Evolutionary conservation across 2,888 invertebrate species (phyloP).

Genomic region (Scaptodrosophila latifasciaeformis): DNA sequence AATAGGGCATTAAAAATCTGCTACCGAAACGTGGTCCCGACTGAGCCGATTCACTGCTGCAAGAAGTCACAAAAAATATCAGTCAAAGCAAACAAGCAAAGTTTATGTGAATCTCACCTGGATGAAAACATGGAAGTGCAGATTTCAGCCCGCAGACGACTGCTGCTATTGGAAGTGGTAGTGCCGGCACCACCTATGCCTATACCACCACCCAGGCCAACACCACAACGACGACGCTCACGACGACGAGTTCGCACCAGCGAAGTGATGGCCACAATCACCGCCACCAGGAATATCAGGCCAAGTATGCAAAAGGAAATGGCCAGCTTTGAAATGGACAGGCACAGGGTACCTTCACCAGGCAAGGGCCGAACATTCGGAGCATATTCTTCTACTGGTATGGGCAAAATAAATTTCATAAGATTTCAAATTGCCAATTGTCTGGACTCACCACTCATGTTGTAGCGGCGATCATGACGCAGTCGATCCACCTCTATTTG

Average conservation of each 20-base stretch:
- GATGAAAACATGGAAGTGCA: constrained; percentile 74
- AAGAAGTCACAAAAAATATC: constrained; percentile 17
- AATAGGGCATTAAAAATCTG: constrained; percentile 73
- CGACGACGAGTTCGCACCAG: constrained; percentile 78
- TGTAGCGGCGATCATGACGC: constrained; percentile 70
- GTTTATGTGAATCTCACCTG: constrained; percentile 36
- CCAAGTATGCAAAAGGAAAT: constrained; percentile 84
- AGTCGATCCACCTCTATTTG: constrained; percentile 82
- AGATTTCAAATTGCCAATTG: constrained; percentile 3
- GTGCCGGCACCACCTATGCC: constrained; percentile 31
- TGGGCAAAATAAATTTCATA: background rate
- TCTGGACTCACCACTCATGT: constrained; percentile 70
- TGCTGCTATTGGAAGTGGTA: constrained; percentile 58
- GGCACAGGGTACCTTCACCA: constrained; percentile 78
- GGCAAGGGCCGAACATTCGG: constrained; percentile 63
- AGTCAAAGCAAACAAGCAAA: too few species aligned
- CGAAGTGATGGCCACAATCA: constrained; percentile 82
- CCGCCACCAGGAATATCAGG: constrained; percentile 82
- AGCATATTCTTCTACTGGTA: constrained; percentile 71
- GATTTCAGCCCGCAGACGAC: constrained; percentile 61
- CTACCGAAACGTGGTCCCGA: constrained; percentile 71
- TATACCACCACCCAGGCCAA: constrained; percentile 24
- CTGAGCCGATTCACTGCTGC: constrained; percentile 73
- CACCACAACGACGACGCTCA: constrained; percentile 36
- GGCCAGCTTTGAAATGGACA: constrained; percentile 86